Evolutionary conservation across 2,113 vertebrate species (phyloP), one percentile per base, ranked within the genome.

Genomic region (Tupaia chinensis): DNA sequence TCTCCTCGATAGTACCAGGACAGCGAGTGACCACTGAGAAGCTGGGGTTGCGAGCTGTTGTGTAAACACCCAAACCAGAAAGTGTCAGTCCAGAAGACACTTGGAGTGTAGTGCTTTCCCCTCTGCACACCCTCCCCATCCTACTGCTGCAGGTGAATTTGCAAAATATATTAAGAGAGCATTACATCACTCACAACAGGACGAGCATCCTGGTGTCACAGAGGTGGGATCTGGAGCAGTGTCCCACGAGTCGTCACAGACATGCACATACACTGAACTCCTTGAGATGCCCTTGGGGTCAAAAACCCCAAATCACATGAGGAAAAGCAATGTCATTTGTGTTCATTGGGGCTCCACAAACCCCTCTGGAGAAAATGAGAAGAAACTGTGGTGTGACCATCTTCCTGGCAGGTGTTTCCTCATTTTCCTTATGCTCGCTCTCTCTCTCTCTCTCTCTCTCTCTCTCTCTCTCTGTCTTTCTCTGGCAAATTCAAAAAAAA

Each of bases 81-180:
- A 14, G 34, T 2, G 1, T 22, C 54, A 65, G n/a, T 29, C 14
- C 61, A 16, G 27, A 69, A 19, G 63, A 27, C 12, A 0, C 14
- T 1, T 8, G 9, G 2, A 3, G 10, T n/a, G 32, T 0, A 8
- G 7, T 14, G 16, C 6, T 68, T 60, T 23, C 19, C n/a, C 15
- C 5, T 3, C 1, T 1, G 25, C 0, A 1, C 23, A 12, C 7
- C 23, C 6, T 44, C 15, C 54, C 23, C 9, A 12, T 3, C 1
- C 5, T 17, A 1, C 32, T 19, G 10, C 13, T 54, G 4, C 27
- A 11, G 1, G 0, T 1, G 15, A 84, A n/a, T 25, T 56, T 4
- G 17, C 1, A 11, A 5, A 56, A 6, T 19, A 0, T 3, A 2
- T n/a, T 16, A 13, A 14, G 53, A 60, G 61, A 54, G 10, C 17